phyloP scores from a whole-genome alignment of 2,888 invertebrate species.

The Stenodema calcarata region DNA sequence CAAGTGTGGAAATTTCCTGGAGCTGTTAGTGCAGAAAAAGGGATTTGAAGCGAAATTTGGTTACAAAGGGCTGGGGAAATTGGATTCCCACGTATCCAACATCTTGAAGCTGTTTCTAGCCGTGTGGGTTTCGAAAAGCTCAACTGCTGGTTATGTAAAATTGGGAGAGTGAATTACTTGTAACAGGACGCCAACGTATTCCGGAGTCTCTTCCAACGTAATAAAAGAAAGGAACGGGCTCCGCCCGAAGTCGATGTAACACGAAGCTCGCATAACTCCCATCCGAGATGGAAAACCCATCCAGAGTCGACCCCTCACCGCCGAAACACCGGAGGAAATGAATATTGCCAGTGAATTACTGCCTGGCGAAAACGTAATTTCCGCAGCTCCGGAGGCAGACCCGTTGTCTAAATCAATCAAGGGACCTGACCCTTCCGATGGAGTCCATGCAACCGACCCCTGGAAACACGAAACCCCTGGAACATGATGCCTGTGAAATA shows the following conservation, averaged over 20 bases:
- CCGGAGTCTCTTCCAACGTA: too few species aligned
- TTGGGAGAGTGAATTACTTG: too few species aligned
- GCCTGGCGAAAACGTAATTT: not conserved
- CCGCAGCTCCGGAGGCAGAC: not conserved
- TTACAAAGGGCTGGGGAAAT: too few species aligned
- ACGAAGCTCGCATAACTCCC: not conserved
- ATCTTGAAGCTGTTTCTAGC: too few species aligned
- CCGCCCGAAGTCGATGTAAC: not conserved
- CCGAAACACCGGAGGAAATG: not conserved
- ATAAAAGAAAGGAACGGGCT: not conserved
- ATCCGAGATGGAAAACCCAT: not conserved
- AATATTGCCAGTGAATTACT: not conserved
- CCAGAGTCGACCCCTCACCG: not conserved
- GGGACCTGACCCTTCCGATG: not conserved
- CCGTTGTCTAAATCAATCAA: slow-evolving; percentile 18
- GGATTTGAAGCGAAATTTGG: too few species aligned
- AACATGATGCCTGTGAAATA: not conserved
- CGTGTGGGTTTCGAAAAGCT: too few species aligned
- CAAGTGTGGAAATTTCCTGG: too few species aligned
- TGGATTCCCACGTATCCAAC: too few species aligned
- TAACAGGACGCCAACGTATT: too few species aligned
- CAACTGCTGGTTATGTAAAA: too few species aligned
- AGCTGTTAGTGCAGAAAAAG: too few species aligned
- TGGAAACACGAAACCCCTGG: not conserved
- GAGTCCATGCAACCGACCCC: not conserved